Percentiles rank a stretch among this genome's conserved stretches.
These are phyloP conservation scores for Cyprinodon diabolis DNA, from an alignment of 2,797 vertebrate species.

Conservation along the genomic window DNA sequence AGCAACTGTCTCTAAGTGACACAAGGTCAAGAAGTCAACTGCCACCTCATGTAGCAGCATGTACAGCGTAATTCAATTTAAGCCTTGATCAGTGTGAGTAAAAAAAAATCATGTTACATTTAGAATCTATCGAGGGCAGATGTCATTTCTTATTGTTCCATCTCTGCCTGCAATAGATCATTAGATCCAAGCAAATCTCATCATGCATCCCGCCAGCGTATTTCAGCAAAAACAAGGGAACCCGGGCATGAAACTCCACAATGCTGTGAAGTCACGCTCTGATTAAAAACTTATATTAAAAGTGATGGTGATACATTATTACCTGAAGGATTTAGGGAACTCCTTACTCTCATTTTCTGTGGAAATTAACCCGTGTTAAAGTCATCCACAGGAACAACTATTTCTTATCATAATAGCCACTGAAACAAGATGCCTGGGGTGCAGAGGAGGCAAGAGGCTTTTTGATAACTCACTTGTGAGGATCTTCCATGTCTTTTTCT, in stretches of 20 bases:
- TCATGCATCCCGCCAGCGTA: conserved; percentile 87
- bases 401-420: conserved; percentile 69
- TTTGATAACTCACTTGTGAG: conserved; percentile 93
- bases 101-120: conserved; percentile 46
- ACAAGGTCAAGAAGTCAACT: conserved; percentile 40
- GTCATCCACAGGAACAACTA: conserved; percentile 76
- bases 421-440: conserved; percentile 57
- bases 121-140: conserved; percentile 61
- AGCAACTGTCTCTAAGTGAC: conserved; percentile 2
- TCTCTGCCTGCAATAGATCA: conserved; percentile 86
- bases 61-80: conserved; percentile 35
- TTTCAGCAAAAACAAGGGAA: conserved; percentile 95
- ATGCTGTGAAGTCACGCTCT: conserved; percentile 98
- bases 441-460: conserved; percentile 26
- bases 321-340: conserved; percentile 88
- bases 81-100: conserved; percentile 35
- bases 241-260: conserved; percentile 93
- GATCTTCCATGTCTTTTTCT: conserved; percentile 99
- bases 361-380: conserved; percentile 78
- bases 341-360: conserved; percentile 75
- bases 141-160: conserved; percentile 84
- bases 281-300: conserved; percentile 99
- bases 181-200: conserved; percentile 95
- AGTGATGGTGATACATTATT: conserved; percentile 99
- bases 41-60: conserved; percentile 9